Base-by-base conservation (phyloP, 2,888 invertebrate genomes). In the Patella pellucida region DNA sequence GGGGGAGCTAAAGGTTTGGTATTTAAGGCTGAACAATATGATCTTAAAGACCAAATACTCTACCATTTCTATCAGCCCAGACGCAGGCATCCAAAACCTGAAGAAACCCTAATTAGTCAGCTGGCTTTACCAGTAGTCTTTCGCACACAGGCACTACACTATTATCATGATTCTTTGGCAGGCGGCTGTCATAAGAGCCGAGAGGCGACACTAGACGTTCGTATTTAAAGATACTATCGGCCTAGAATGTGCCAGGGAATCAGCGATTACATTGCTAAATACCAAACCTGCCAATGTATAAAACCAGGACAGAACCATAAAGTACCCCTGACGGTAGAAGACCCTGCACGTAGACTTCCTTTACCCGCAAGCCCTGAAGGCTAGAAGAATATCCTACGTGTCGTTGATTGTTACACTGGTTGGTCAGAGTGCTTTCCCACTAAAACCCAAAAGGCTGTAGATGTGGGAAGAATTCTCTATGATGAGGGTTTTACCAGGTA, bases 201-300 rank as follows among this genome's bases (percentile, higher is more conserved):
- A 19, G 76, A 78, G 50, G 54, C 31, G 15, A 74, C 76, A 15
- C 67, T 41, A 15, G 68, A 72, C 16, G n/a, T 76, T 0, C 67
- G 79, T 2, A 51, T 69, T 69, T 16, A 51, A 16, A 74, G 76
- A 27, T 79, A 78, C 68, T 76, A 74, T 50, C 76, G 79, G 77
- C 68, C 69, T 14, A 71, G 68, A 11, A 75, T 77, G 74, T 77
- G 74, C 50, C 19, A 51, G 16, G 72, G 75, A 62, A 68, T 79
- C 14, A n/a, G 72, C 15, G 71, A 69, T 15, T 75, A 77, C 54
- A 54, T 78, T 2, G 31, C 51, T 16, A 67, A 69, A 3, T 79
- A 74, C 41, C 69, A 69, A 19, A 52, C 31, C 3, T 79, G 79
- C 54, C 79, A 79, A 31, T 51, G 16, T 11, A 52, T 72, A 15